These are phyloP conservation scores for Sminthurides aquaticus DNA, from an alignment of 2,888 invertebrate species.

Conservation along the genomic window DNA sequence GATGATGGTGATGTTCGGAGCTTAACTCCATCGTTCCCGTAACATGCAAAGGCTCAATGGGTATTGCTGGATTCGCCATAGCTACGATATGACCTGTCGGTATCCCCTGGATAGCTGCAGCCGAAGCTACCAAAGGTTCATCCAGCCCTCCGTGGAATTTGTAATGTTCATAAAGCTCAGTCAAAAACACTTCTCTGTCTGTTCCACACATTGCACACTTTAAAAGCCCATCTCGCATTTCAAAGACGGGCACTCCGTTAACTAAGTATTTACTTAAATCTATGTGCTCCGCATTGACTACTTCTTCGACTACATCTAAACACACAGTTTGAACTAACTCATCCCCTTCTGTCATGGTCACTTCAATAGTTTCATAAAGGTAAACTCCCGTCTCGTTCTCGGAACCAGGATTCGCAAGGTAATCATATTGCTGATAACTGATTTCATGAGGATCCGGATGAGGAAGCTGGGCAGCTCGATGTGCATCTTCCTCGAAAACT, in stretches of 20 bases:
- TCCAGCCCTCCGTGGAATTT: constrained; percentile 1
- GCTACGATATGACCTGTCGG: not conserved
- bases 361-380: not conserved
- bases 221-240: constrained; percentile 1
- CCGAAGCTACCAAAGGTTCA: not conserved
- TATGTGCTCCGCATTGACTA: constrained; percentile 2
- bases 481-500: constrained; percentile 4
- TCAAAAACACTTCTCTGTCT: not conserved
- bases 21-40: not conserved
- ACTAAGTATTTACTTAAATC: not conserved
- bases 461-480: not conserved
- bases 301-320: constrained; percentile 2
- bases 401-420: not conserved
- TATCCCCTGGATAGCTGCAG: not conserved
- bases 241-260: not conserved
- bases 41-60: not conserved
- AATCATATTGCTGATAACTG: not conserved
- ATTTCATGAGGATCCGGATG: not conserved
- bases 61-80: not conserved
- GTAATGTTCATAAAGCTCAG: not conserved
- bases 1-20: not conserved
- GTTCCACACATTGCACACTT: not conserved
- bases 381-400: not conserved
- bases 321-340: not conserved
- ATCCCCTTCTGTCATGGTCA: not conserved